Conservation (phyloP, 2,113 vertebrate species). For the Probosciger aterrimus region DNA sequence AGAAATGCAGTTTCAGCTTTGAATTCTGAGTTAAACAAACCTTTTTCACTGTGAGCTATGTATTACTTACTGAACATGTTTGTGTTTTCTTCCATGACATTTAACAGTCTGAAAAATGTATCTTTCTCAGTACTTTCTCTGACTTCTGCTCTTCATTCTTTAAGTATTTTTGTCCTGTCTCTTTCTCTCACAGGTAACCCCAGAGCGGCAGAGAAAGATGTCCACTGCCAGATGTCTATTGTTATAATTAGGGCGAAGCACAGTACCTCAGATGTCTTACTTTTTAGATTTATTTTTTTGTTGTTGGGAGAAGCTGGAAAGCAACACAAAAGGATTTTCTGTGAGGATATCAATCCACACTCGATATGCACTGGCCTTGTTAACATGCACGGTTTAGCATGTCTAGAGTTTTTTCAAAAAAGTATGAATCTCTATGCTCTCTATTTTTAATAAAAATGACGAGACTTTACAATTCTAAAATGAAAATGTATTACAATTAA, state of each 20-base stretch:
- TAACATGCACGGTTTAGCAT: not conserved
- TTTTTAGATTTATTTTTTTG: not conserved
- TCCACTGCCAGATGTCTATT: not conserved
- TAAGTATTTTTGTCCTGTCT: not conserved
- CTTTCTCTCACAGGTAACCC: not conserved
- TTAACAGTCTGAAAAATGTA: not conserved
- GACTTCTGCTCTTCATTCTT: not conserved
- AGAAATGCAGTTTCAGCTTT: not conserved
- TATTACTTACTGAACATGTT: not conserved
- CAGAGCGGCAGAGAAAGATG: not conserved
- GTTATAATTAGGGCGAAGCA: not conserved
- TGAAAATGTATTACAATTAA: not conserved
- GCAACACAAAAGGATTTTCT: not conserved
- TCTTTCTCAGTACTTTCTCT: not conserved
- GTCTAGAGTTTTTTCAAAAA: not conserved
- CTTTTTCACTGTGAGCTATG: not conserved
- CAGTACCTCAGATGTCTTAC: not conserved
- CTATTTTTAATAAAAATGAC: not conserved
- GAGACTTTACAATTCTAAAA: not conserved
- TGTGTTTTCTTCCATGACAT: not conserved
- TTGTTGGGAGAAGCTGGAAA: not conserved
- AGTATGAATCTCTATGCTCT: not conserved
- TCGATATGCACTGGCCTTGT: not conserved
- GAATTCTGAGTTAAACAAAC: not conserved
- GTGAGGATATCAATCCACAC: not conserved